These are phyloP conservation scores for Galagoides demidoff DNA, from an alignment of 2,797 vertebrate species.

Conservation along the genomic window DNA sequence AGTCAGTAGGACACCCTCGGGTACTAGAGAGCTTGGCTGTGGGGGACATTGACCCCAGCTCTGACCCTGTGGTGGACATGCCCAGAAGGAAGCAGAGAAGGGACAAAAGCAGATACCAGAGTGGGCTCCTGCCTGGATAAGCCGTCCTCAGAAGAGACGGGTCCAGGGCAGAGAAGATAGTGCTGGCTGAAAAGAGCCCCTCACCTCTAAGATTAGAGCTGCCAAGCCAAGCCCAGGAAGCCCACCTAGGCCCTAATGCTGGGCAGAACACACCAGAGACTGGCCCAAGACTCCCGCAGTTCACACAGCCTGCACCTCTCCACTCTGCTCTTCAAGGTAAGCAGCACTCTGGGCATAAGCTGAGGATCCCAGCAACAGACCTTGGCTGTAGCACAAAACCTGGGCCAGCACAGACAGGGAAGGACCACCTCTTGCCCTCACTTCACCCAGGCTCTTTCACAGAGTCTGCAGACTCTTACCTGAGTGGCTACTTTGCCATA, in stretches of 20 bases:
- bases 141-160: too few species aligned
- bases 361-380: background rate
- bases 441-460: rapidly evolving
- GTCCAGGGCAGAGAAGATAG: too few species aligned
- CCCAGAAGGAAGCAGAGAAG: too few species aligned
- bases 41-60: background rate
- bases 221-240: background rate
- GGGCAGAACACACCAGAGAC: background rate
- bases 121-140: background rate
- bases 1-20: background rate
- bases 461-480: constrained; percentile 83
- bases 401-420: background rate
- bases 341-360: background rate
- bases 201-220: background rate
- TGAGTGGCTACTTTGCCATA: constrained; percentile 98
- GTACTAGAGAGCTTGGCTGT: background rate
- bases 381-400: rapidly evolving
- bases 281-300: rapidly evolving
- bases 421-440: too few species aligned
- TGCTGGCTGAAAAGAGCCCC: too few species aligned
- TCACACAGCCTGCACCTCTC: background rate
- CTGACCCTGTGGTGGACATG: background rate
- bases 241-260: rapidly evolving
- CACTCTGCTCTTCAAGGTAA: background rate
- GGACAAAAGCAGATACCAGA: background rate